Evolutionary conservation across 2,888 invertebrate species (phyloP), one percentile per base, ranked within the genome.

Genomic region (Empis stercorea): DNA sequence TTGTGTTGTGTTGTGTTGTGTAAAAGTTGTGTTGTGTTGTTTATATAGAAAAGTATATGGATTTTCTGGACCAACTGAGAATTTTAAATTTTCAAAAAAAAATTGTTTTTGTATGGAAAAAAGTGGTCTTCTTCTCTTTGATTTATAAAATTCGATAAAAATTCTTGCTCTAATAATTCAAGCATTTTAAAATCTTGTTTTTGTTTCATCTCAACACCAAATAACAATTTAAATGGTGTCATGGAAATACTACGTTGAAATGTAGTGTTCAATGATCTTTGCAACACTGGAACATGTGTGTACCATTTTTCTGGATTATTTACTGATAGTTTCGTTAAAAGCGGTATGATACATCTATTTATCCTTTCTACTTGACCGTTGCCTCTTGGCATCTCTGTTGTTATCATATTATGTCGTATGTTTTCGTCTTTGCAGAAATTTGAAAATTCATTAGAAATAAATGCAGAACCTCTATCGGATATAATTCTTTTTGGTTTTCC

Each of bases 401-500:
- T 16, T 16, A 37, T 16, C 15, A 37, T 16, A 16, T 37, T 15
- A 37, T 16, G 37, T 16, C 10, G 7, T 10, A 17, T 37, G 9
- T 17, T 17, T 16, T 37, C 16, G 9, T 15, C 37, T 10, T 37
- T 46, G 10, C 41, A 41, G 10, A 20, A 41, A 9, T 41, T 4
- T 11, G 4, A 7, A 15, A 41, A 41, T 14, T 27, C 23, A 27
- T 41, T n/a, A 14, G 41, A 23, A 14, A 11, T 5, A 23, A 41
- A 41, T 5, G 41, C 23, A 14, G 32, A 11, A 11, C 43, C 43
- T 30, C 37, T 9, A 13, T 45, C 38, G 6, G 47, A 43, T 10
- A 51, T 48, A 16, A 52, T 37, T 15, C 52, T 39, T 20, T 42
- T 37, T 13, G 49, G 49, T 38, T 49, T 47, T 11, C 44, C 49